Conservation (phyloP, 2,113 vertebrate species). For the Thalassarche chlororhynchos region DNA sequence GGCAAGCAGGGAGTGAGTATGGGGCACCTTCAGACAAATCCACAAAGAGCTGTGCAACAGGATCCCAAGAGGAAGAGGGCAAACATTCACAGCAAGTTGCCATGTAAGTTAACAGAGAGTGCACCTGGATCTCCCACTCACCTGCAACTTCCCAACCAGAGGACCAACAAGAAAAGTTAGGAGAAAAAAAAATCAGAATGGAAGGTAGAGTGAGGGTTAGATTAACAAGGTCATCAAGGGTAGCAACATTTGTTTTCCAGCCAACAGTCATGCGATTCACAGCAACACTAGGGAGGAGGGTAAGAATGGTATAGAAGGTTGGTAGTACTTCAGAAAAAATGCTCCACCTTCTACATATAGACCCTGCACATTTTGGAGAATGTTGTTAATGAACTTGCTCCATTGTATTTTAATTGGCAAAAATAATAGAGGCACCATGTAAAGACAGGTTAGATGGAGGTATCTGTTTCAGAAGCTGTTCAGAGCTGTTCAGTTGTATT, state of each 20-base stretch:
- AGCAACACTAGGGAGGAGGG: neutral
- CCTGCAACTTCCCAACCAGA: neutral
- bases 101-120: neutral
- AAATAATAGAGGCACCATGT: neutral
- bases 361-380: neutral
- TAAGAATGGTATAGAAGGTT: neutral
- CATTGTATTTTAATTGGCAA: neutral
- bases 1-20: neutral
- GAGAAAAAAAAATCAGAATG: neutral
- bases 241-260: neutral
- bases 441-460: neutral
- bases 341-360: neutral
- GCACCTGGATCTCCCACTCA: neutral
- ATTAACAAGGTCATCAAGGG: neutral
- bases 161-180: neutral
- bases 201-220: neutral
- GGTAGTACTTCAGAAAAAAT: neutral
- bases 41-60: neutral
- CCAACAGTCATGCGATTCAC: neutral
- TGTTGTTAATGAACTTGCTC: neutral
- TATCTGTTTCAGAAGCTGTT: neutral
- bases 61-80: neutral
- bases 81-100: neutral
- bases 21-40: neutral
- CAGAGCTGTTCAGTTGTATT: neutral